phyloP scores from a whole-genome alignment of 1,140 invertebrate genomes.

The Drepana arcuata region DNA sequence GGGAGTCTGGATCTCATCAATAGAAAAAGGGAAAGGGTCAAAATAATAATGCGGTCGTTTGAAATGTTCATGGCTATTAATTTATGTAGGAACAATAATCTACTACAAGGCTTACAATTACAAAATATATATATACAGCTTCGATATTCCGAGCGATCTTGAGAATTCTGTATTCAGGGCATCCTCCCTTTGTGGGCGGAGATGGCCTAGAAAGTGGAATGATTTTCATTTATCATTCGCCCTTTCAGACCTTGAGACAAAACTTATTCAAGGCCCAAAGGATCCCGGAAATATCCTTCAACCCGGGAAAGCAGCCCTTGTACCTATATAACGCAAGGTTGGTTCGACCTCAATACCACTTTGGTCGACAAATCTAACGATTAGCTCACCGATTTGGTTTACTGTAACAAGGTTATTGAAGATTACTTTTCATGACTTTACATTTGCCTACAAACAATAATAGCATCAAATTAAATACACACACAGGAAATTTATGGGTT shows the following conservation, averaged over 20 bases:
- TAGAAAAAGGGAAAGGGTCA: too few relatives aligned
- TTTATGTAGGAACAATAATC: too few relatives aligned
- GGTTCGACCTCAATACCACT: constrained; percentile 11
- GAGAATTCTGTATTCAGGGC: constrained; percentile 39
- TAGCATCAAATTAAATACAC: too few relatives aligned
- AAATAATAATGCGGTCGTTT: too few relatives aligned
- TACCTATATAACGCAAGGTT: constrained; percentile 19
- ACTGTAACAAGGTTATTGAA: constrained; percentile 10
- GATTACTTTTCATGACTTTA: neutral
- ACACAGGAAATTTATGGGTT: too few relatives aligned
- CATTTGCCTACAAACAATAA: too few relatives aligned
- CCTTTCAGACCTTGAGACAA: constrained; percentile 45
- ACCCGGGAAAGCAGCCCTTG: constrained; percentile 19
- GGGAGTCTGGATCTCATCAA: too few relatives aligned
- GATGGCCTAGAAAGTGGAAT: constrained; percentile 38
- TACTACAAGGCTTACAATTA: too few relatives aligned
- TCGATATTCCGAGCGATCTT: neutral
- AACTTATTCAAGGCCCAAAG: constrained; percentile 43
- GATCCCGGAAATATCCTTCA: constrained; percentile 50
- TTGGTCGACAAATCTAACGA: constrained; percentile 14
- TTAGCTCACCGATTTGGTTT: constrained; percentile 7
- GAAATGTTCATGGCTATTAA: too few relatives aligned
- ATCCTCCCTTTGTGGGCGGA: constrained; percentile 17
- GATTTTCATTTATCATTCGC: constrained; percentile 52
- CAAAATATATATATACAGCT: too few relatives aligned